Conservation (phyloP, 2,888 invertebrate species). For the Dryobota labecula region DNA sequence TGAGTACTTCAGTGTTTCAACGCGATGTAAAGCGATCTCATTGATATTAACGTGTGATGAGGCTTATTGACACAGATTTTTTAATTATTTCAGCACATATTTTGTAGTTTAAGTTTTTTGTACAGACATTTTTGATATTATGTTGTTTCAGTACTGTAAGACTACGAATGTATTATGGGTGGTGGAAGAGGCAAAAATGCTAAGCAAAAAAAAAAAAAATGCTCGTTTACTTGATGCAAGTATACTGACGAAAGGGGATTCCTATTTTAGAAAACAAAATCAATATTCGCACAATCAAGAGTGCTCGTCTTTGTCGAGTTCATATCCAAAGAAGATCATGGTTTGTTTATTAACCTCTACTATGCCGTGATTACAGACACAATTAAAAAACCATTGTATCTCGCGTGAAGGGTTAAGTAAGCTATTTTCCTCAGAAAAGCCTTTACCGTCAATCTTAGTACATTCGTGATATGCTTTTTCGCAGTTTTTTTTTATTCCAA, state of each 20-base stretch:
- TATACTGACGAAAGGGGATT: background rate
- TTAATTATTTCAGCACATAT: slow-evolving; percentile 73
- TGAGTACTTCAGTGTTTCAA: slow-evolving; percentile 60
- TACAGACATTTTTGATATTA: slow-evolving; percentile 78
- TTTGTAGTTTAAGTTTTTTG: slow-evolving; percentile 78
- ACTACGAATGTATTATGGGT: slow-evolving; percentile 59
- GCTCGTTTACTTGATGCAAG: background rate
- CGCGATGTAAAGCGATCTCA: slow-evolving; percentile 80
- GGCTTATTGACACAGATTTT: slow-evolving; percentile 78
- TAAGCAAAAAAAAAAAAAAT: background rate
- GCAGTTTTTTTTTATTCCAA: slow-evolving; percentile 62
- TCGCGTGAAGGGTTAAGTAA: no score
- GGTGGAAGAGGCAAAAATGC: background rate
- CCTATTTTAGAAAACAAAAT: slow-evolving; percentile 12
- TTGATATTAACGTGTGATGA: slow-evolving; percentile 82
- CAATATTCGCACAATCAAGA: slow-evolving; percentile 6
- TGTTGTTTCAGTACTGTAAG: slow-evolving; percentile 72
- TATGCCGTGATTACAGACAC: no score
- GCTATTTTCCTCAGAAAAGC: background rate
- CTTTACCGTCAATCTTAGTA: slow-evolving; percentile 27
- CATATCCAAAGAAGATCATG: background rate
- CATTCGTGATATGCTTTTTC: slow-evolving; percentile 48
- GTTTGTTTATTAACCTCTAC: background rate
- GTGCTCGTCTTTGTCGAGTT: slow-evolving; percentile 11
- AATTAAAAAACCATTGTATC: no score